Conservation (phyloP, 2,888 invertebrate species). For the Synanthedon myopaeformis region DNA sequence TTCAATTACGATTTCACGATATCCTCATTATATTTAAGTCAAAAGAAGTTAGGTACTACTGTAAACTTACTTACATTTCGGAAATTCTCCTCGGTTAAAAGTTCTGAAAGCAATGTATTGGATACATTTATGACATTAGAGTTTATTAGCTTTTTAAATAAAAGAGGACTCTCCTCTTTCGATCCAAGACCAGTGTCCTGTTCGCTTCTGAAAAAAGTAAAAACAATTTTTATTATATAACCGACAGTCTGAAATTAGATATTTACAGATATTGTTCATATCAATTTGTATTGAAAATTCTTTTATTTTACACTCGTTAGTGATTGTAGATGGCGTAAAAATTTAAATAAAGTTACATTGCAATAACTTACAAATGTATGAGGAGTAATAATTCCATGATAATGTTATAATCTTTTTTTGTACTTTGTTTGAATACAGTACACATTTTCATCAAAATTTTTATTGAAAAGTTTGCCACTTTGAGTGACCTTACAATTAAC, state of each 20-base stretch:
- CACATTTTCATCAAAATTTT: conserved; percentile 58
- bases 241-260: no score
- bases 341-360: background rate
- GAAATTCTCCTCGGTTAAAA: conserved; percentile 31
- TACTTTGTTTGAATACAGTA: conserved; percentile 34
- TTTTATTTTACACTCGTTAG: no score
- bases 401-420: conserved; percentile 20
- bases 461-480: conserved; percentile 58
- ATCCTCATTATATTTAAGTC: no score
- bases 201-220: no score
- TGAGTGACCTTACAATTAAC: conserved; percentile 43
- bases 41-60: no score
- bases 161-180: background rate
- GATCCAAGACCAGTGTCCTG: no score
- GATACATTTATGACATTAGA: conserved; percentile 22
- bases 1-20: no score
- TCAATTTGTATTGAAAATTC: no score
- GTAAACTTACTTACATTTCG: conserved; percentile 27
- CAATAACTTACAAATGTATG: conserved; percentile 35
- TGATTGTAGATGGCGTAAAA: no score
- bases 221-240: conserved; percentile 1
- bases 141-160: conserved; percentile 20
- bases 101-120: conserved; percentile 27
- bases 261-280: no score
- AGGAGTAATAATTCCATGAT: conserved; percentile 31